Conservation (phyloP, 2,888 invertebrate species). For the Myopa testacea region DNA sequence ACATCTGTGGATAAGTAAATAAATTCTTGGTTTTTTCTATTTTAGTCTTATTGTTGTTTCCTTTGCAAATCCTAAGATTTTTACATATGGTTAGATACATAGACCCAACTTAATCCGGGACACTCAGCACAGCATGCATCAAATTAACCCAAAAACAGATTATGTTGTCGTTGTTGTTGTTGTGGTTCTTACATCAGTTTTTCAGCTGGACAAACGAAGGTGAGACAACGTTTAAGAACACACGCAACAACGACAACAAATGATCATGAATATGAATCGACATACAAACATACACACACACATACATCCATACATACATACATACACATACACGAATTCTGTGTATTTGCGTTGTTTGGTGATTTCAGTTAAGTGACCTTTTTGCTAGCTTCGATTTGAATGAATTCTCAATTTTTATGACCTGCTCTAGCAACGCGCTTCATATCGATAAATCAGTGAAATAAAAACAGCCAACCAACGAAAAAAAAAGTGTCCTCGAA, state of each 20-base stretch:
- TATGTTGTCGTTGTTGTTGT: not conserved
- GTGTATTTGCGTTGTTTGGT: not conserved
- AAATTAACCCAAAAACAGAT: not conserved
- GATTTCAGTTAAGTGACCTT: too few species aligned
- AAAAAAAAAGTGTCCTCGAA: constrained; percentile 6
- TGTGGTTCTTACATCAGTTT: not conserved
- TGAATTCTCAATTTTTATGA: not conserved
- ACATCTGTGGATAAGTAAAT: too few species aligned
- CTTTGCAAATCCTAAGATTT: too few species aligned
- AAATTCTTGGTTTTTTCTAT: too few species aligned
- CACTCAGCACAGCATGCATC: not conserved
- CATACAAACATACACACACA: not conserved
- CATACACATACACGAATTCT: not conserved
- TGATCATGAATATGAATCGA: not conserved
- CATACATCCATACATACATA: not conserved
- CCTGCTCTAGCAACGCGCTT: not conserved
- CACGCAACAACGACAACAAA: not conserved
- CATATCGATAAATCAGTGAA: not conserved
- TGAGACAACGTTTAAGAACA: not conserved
- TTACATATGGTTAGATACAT: too few species aligned
- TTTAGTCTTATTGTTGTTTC: too few species aligned
- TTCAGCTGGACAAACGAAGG: not conserved
- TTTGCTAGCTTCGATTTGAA: too few species aligned
- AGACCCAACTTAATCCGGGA: not conserved
- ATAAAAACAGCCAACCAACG: too few species aligned